Evolutionary conservation across 2,797 vertebrate species (phyloP).

Genomic region (Dicrostonyx torquatus): DNA sequence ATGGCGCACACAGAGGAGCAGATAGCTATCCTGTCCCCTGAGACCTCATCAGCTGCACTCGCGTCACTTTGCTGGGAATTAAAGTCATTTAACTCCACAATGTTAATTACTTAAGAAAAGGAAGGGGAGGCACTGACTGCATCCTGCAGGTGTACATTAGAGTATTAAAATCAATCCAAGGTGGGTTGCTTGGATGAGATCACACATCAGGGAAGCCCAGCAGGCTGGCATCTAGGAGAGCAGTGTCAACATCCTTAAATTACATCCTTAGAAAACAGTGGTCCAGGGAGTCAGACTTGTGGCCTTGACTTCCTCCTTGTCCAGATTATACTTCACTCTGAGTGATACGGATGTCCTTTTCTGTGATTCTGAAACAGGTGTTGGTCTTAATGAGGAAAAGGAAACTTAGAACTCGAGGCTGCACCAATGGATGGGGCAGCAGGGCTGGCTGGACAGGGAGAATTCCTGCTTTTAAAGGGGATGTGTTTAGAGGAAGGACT

Average conservation of each 20-base stretch:
- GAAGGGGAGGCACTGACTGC: slow-evolving; percentile 52
- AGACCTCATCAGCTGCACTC: slow-evolving; percentile 65
- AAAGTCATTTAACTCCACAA: slow-evolving; percentile 54
- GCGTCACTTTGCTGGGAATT: slow-evolving; percentile 58
- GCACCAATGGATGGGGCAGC: too few relatives aligned
- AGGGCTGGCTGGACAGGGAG: not conserved
- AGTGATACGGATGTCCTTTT: not conserved
- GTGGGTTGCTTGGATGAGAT: slow-evolving; percentile 70
- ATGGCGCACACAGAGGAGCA: slow-evolving; percentile 12
- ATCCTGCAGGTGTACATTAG: slow-evolving; percentile 67
- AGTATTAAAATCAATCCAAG: slow-evolving; percentile 47
- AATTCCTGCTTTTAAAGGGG: not conserved
- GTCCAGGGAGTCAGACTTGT: not conserved
- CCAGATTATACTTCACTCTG: not conserved
- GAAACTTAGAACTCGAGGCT: not conserved
- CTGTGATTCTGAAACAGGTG: not conserved
- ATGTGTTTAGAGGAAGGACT: not conserved
- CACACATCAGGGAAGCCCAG: not conserved
- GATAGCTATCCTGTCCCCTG: not conserved
- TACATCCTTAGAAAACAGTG: not conserved
- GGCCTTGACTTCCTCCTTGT: not conserved
- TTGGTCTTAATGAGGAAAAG: not conserved
- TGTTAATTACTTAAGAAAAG: slow-evolving; percentile 79
- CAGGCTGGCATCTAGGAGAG: not conserved
- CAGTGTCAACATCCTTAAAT: not conserved